phyloP scores from a whole-genome alignment of 2,113 vertebrate genomes.

The Passerina amoena region DNA sequence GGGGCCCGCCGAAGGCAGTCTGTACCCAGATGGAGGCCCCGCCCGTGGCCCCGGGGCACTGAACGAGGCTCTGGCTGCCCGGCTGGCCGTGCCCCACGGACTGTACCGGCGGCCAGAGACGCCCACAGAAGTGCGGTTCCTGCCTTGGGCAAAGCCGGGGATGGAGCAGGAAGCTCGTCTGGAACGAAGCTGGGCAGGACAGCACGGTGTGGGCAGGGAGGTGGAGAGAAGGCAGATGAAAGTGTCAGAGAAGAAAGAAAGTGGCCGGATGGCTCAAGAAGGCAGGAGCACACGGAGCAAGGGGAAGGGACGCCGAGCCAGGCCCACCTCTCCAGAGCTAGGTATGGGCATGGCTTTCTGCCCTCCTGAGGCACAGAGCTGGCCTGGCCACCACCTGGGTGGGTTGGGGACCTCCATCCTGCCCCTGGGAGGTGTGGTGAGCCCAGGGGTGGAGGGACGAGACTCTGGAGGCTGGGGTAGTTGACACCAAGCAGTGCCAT shows the following conservation, averaged over 20 bases:
- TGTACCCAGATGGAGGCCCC: background rate
- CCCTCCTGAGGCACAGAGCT: background rate
- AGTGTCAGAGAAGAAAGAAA: constrained; percentile 74
- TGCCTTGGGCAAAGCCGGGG: constrained; percentile 72
- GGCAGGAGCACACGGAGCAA: constrained; percentile 79
- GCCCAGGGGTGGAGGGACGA: rapidly evolving
- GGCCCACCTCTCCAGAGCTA: constrained; percentile 89
- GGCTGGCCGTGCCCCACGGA: constrained; percentile 2
- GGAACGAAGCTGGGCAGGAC: constrained; percentile 76
- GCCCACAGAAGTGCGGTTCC: constrained; percentile 59
- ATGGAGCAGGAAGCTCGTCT: constrained; percentile 54
- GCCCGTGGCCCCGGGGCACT: constrained; percentile 38
- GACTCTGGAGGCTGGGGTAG: background rate
- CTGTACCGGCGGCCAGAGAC: constrained; percentile 56
- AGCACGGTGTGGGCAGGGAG: constrained; percentile 58
- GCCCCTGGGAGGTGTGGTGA: rapidly evolving
- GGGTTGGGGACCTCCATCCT: background rate
- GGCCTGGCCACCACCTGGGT: background rate
- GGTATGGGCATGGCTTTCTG: constrained; percentile 73
- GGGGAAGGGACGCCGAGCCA: constrained; percentile 84
- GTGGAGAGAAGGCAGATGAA: constrained; percentile 71
- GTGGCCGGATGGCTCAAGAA: constrained; percentile 73
- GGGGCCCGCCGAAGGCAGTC: background rate
- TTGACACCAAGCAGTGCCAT: background rate
- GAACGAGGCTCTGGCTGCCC: constrained; percentile 51